A percentile compares a stretch with the other conserved stretches of the same genome.
Evolutionary conservation across 2,888 invertebrate species (phyloP).

Genomic region (Spilarctia lutea): DNA sequence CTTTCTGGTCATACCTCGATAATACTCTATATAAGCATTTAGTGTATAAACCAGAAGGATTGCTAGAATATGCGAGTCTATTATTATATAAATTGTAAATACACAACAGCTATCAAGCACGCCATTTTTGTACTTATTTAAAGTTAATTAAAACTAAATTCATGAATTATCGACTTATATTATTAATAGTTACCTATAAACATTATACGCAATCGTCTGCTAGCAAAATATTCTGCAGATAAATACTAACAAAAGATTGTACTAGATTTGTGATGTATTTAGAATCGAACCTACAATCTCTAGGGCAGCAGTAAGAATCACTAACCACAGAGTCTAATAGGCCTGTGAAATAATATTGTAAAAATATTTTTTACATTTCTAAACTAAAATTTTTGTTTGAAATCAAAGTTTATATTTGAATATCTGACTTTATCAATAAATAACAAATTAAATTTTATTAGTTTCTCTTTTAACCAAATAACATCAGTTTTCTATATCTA

Average conservation of each 20-base stretch:
- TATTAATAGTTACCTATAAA: too few species aligned
- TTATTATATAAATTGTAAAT: background rate
- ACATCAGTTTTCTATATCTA: background rate
- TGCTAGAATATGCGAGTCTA: background rate
- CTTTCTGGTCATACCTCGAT: background rate
- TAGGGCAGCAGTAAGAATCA: too few species aligned
- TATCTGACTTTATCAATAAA: constrained; percentile 7
- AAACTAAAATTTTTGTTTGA: background rate
- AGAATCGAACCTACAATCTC: background rate
- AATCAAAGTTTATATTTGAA: background rate
- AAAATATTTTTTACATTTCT: background rate
- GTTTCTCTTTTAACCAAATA: background rate
- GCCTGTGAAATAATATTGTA: background rate
- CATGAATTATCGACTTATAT: background rate
- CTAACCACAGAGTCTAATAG: too few species aligned
- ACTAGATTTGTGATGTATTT: background rate
- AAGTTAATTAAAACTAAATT: background rate
- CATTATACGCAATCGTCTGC: background rate
- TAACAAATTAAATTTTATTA: background rate
- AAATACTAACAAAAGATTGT: too few species aligned
- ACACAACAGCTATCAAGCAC: background rate
- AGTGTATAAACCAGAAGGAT: background rate
- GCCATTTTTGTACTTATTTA: background rate
- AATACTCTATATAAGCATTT: background rate
- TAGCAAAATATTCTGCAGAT: background rate